phyloP scores from a whole-genome alignment of 2,797 vertebrate species.

The Amphiprion clarkii region DNA sequence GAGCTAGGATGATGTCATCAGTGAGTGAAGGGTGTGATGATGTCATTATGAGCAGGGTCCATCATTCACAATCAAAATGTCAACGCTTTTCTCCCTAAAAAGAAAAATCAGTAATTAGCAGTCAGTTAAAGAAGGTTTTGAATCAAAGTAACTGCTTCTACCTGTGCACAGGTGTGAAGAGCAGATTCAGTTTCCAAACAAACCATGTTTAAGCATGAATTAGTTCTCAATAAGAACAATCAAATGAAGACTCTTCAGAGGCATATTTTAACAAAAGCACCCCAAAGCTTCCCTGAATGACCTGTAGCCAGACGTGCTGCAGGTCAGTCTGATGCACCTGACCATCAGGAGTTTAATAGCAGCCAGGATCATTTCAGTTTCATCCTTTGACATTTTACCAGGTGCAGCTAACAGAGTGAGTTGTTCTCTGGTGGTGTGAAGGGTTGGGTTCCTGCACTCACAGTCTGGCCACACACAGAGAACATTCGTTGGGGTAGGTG shows the following conservation, averaged over 20 bases:
- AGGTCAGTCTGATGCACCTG: neutral
- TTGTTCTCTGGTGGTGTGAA: neutral
- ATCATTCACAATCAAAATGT: slow-evolving; percentile 74
- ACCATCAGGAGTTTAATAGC: neutral
- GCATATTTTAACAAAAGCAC: neutral
- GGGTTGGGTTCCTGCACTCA: slow-evolving; percentile 40
- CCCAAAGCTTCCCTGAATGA: neutral
- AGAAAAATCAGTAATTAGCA: neutral
- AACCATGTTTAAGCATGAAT: neutral
- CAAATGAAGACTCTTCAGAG: neutral
- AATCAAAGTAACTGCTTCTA: neutral
- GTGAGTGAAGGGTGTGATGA: neutral
- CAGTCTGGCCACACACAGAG: slow-evolving; percentile 77
- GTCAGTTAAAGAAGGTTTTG: neutral
- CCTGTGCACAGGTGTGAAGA: no score
- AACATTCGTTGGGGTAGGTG: slow-evolving; percentile 85
- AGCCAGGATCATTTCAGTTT: no score
- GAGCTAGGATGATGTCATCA: slow-evolving; percentile 23
- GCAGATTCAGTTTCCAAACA: neutral
- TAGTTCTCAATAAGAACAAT: neutral
- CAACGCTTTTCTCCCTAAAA: slow-evolving; percentile 68
- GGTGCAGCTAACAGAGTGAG: neutral
- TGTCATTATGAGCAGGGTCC: slow-evolving; percentile 63
- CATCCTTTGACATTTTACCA: neutral
- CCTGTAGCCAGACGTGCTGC: no score